Conservation (phyloP, 2,888 invertebrate genomes). For the Electrophaes corylata region DNA sequence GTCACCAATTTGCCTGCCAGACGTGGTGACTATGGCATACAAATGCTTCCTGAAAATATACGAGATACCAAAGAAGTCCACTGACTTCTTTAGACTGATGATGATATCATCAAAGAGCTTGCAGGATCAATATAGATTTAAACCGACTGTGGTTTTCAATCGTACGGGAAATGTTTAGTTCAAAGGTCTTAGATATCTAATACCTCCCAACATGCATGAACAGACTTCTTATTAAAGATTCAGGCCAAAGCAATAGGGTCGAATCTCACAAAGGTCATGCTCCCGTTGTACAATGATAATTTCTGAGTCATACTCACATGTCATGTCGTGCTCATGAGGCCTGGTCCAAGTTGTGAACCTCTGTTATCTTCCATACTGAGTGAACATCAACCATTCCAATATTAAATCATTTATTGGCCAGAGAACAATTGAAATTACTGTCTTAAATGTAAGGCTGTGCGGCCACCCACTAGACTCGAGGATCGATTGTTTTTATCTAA, state of each 20-base stretch:
- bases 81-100: too few species aligned
- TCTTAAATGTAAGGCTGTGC: too few species aligned
- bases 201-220: constrained; percentile 2
- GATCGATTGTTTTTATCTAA: too few species aligned
- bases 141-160: not conserved
- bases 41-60: too few species aligned
- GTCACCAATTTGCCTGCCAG: too few species aligned
- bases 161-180: not conserved
- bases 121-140: not conserved
- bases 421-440: not conserved
- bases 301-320: constrained; percentile 51
- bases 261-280: constrained; percentile 50
- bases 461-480: too few species aligned
- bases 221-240: constrained; percentile 33
- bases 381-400: too few species aligned
- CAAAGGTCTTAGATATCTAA: not conserved
- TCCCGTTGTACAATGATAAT: constrained; percentile 47
- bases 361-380: not conserved
- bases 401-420: too few species aligned
- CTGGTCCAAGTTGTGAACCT: constrained; percentile 35
- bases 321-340: constrained; percentile 41
- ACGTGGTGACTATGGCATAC: too few species aligned
- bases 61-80: too few species aligned
- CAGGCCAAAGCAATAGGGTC: constrained; percentile 39
- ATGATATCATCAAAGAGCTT: not conserved